Conservation (phyloP, 2,797 vertebrate species). For the Acanthis flammea region DNA sequence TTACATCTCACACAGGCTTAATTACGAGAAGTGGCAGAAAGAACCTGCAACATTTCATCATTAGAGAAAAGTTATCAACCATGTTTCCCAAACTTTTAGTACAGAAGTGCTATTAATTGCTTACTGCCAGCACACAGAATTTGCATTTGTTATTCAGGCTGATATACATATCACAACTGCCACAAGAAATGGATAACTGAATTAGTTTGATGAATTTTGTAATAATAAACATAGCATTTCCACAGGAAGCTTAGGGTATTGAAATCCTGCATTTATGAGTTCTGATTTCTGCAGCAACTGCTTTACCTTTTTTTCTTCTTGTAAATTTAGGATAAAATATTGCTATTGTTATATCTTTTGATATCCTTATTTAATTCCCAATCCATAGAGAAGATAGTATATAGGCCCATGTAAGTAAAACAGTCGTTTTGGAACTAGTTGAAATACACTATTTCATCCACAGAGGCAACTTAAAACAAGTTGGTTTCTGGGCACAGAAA, state of each 20-base stretch:
- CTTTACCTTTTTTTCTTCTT: neutral
- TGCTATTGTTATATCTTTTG: neutral
- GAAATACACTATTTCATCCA: neutral
- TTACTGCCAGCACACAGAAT: neutral
- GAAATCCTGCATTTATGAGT: neutral
- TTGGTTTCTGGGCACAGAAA: neutral
- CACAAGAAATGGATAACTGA: neutral
- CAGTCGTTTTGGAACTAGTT: neutral
- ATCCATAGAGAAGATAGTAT: neutral
- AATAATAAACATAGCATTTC: neutral
- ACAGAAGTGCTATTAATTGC: neutral
- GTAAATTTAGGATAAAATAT: neutral
- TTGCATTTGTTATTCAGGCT: neutral
- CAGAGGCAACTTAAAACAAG: neutral
- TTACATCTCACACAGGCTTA: slow-evolving; percentile 28
- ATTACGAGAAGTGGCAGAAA: slow-evolving; percentile 38
- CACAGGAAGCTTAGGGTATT: neutral
- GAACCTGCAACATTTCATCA: slow-evolving; percentile 13
- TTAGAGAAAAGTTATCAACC: neutral
- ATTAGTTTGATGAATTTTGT: neutral
- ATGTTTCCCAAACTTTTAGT: slow-evolving; percentile 7
- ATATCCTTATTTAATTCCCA: neutral
- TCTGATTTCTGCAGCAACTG: neutral
- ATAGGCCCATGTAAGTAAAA: neutral
- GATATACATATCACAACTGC: neutral